A percentile compares a stretch with the other conserved stretches of the same genome.
These are phyloP conservation scores for Microcebus murinus DNA, from an alignment of 2,113 vertebrate genomes.

Conservation along the genomic window DNA sequence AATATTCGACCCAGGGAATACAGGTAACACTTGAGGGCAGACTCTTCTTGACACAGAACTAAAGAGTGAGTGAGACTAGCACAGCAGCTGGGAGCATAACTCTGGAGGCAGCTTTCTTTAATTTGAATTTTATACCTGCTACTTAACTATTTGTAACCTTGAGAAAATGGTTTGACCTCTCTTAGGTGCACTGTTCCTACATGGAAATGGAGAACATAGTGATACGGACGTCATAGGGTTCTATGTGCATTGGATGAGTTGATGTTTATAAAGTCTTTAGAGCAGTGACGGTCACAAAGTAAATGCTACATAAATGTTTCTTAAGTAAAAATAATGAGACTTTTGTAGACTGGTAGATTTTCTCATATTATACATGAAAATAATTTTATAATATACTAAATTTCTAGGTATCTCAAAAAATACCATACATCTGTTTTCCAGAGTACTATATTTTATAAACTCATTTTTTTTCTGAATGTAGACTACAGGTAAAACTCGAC, in stretches of 20 bases:
- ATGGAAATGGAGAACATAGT: not conserved
- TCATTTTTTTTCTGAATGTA: not conserved
- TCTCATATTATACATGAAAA: not conserved
- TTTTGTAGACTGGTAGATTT: not conserved
- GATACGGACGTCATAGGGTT: not conserved
- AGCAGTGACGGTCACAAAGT: not conserved
- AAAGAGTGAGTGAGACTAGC: not conserved
- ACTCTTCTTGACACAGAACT: not conserved
- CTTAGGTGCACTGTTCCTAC: not conserved
- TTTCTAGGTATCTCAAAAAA: slow-evolving; percentile 5
- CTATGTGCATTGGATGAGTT: not conserved
- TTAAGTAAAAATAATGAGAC: not conserved
- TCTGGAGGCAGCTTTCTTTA: not conserved
- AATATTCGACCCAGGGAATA: not conserved
- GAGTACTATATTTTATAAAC: not conserved
- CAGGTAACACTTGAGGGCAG: not conserved
- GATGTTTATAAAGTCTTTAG: not conserved
- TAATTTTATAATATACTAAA: not conserved
- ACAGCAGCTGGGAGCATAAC: not conserved
- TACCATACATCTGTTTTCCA: not conserved
- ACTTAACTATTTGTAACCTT: not conserved
- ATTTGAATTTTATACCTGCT: not conserved
- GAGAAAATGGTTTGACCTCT: not conserved
- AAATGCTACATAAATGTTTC: not conserved
- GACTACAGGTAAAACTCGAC: not conserved